Percentiles rank a stretch among this genome's conserved stretches.
Conservation (phyloP, 2,888 invertebrate genomes). For the Pollenia amentaria region DNA sequence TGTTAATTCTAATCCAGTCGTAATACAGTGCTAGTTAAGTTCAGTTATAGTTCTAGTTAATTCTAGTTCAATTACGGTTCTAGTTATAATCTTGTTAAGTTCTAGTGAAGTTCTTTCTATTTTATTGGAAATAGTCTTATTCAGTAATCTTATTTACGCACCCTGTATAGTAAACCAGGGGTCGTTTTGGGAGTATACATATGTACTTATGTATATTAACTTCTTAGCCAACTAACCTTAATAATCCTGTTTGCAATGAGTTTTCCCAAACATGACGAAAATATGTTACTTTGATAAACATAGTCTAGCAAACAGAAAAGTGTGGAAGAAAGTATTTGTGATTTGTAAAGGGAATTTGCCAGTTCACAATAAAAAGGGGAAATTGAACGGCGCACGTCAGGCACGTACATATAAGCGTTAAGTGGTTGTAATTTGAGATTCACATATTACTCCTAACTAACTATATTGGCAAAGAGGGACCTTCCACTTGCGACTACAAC, state of each 20-base stretch:
- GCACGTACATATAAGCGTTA: conserved; percentile 78
- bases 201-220: too few relatives aligned
- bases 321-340: conserved; percentile 17
- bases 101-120: too few relatives aligned
- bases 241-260: conserved; percentile 51
- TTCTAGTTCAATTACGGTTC: too few relatives aligned
- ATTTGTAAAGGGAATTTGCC: conserved; percentile 50
- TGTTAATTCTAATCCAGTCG: too few relatives aligned
- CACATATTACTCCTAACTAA: conserved; percentile 44
- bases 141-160: background rate
- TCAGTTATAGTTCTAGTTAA: too few relatives aligned
- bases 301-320: conserved; percentile 32
- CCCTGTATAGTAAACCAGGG: background rate
- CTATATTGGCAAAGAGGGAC: conserved; percentile 46
- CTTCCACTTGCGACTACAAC: conserved; percentile 13
- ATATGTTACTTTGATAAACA: conserved; percentile 15
- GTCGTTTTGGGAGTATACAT: conserved; percentile 3
- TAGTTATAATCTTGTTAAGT: too few relatives aligned
- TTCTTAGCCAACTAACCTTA: conserved; percentile 19
- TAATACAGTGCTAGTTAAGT: too few relatives aligned
- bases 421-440: conserved; percentile 74
- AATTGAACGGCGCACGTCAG: conserved; percentile 78
- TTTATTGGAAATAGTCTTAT: too few relatives aligned
- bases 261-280: conserved; percentile 4
- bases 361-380: conserved; percentile 19